Conservation (phyloP, 2,888 invertebrate genomes). For the Drosophila setosimentum region DNA sequence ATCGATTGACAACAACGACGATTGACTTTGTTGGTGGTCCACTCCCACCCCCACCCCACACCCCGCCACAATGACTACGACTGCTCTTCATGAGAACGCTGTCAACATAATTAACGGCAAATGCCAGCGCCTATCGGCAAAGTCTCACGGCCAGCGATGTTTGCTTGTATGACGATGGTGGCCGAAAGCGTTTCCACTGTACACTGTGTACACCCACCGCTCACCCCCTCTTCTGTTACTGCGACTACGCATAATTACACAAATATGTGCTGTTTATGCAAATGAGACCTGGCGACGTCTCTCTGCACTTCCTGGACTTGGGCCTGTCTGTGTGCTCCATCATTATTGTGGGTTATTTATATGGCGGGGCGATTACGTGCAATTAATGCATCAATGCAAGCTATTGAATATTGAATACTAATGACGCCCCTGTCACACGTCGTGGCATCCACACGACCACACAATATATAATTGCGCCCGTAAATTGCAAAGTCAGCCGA, state of each 20-base stretch:
- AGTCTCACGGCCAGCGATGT: constrained; percentile 63
- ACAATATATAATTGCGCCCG: constrained; percentile 61
- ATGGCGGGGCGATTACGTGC: constrained; percentile 74
- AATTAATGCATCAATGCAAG: constrained; percentile 80
- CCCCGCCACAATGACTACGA: not conserved
- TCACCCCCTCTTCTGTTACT: constrained; percentile 15
- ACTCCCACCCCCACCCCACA: not conserved
- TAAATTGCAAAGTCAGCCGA: constrained; percentile 73
- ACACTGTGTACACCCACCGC: not conserved
- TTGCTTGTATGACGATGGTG: constrained; percentile 20
- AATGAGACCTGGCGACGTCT: constrained; percentile 62
- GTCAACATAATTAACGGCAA: constrained; percentile 79
- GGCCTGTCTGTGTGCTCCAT: constrained; percentile 28
- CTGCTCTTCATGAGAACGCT: constrained; percentile 49
- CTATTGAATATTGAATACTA: constrained; percentile 79
- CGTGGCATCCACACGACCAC: constrained; percentile 41
- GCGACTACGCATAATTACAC: constrained; percentile 76
- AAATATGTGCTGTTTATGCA: constrained; percentile 71
- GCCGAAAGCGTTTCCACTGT: constrained; percentile 28
- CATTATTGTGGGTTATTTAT: constrained; percentile 65
- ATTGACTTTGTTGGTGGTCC: constrained; percentile 67
- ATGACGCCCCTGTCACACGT: constrained; percentile 44
- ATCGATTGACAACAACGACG: constrained; percentile 64
- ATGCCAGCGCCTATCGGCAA: constrained; percentile 64
- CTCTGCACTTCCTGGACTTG: constrained; percentile 51